A percentile compares a stretch with the other conserved stretches of the same genome.
Conservation (phyloP, 1,140 invertebrate species). For the Drosophila setifemur region DNA sequence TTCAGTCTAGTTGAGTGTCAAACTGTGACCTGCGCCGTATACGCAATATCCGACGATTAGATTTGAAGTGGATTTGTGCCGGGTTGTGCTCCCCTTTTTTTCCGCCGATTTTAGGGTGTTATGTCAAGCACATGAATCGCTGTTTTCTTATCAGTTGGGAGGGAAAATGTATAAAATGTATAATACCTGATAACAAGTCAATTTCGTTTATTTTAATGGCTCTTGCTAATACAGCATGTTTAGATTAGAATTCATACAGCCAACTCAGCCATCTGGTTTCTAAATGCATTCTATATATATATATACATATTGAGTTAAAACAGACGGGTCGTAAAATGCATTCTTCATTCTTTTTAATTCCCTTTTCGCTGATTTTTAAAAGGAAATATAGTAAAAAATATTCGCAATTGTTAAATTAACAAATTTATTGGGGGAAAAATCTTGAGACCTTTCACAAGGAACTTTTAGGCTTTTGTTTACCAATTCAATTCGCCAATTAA, state of each 20-base stretch:
- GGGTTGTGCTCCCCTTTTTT: not conserved
- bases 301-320: not conserved
- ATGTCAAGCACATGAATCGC: constrained; percentile 4
- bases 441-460: not conserved
- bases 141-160: constrained; percentile 24
- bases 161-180: no score
- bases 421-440: not conserved
- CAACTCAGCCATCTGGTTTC: not conserved
- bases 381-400: not conserved
- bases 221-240: not conserved
- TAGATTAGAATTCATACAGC: not conserved
- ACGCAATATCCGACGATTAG: not conserved
- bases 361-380: not conserved
- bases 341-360: not conserved
- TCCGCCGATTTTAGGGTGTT: not conserved
- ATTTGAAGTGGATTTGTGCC: constrained; percentile 11
- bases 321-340: not conserved
- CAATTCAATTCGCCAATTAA: constrained; percentile 20
- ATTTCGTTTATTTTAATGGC: constrained; percentile 6
- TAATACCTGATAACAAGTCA: not conserved
- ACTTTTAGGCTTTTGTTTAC: constrained; percentile 5
- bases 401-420: not conserved
- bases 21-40: constrained; percentile 18
- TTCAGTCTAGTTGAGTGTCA: not conserved
- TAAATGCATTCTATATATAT: not conserved